A percentile compares a stretch with the other conserved stretches of the same genome.
Evolutionary conservation across 2,113 vertebrate genomes (phyloP).

Genomic region (Oncorhynchus gorbuscha): DNA sequence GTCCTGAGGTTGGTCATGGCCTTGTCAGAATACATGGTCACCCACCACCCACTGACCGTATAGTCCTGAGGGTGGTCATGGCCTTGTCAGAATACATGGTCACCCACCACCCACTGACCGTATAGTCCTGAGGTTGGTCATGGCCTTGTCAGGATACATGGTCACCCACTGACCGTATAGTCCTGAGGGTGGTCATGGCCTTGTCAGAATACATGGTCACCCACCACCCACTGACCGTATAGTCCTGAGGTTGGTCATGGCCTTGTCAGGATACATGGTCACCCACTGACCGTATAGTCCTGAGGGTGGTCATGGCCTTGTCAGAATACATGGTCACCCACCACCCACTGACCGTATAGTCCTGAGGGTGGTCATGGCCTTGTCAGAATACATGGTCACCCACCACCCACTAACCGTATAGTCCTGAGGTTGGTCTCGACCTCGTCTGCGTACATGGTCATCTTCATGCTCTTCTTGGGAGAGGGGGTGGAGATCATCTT

Average conservation of each 20-base stretch:
- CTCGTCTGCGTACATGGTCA: constrained; percentile 99
- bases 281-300: constrained; percentile 60
- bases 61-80: constrained; percentile 81
- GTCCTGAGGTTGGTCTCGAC: constrained; percentile 88
- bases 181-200: constrained; percentile 79
- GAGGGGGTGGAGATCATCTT: constrained; percentile 99
- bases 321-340: constrained; percentile 5
- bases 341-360: constrained; percentile 80
- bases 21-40: no score
- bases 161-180: constrained; percentile 77
- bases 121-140: constrained; percentile 65
- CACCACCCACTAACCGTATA: constrained; percentile 77
- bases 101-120: constrained; percentile 68
- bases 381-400: constrained; percentile 6
- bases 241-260: constrained; percentile 87
- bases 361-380: constrained; percentile 3
- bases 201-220: no score
- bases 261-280: constrained; percentile 98
- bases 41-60: constrained; percentile 82
- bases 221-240: constrained; percentile 78
- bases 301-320: no score
- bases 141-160: no score
- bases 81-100: no score
- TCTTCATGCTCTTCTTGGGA: constrained; percentile 98
- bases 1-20: constrained; percentile 41